Percentiles rank a stretch among this genome's conserved stretches.
Conservation (phyloP, 2,888 invertebrate genomes). For the Andrena praecox region DNA sequence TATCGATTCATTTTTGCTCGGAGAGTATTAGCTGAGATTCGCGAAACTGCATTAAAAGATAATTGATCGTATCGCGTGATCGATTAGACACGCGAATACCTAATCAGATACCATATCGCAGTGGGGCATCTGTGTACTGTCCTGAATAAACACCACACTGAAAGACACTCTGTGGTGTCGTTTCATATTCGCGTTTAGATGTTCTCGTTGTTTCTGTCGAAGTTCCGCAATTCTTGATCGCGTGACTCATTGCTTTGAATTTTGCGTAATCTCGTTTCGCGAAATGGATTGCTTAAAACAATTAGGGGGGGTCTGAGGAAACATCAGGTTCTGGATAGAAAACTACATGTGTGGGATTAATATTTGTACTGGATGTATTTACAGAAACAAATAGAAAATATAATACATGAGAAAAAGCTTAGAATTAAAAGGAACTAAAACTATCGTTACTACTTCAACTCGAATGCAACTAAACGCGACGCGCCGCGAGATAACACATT, state of each 20-base stretch:
- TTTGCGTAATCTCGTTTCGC: neutral
- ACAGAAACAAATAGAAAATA: too few relatives aligned
- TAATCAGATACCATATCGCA: too few relatives aligned
- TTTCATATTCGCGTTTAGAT: neutral
- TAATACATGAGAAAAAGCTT: too few relatives aligned
- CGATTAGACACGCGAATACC: neutral
- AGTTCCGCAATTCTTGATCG: neutral
- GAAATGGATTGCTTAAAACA: neutral
- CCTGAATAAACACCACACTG: neutral
- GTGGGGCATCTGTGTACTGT: neutral
- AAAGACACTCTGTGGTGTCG: neutral
- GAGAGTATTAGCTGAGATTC: neutral
- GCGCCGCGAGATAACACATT: too few relatives aligned
- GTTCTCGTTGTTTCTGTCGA: neutral
- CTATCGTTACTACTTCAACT: too few relatives aligned
- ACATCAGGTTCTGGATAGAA: too few relatives aligned
- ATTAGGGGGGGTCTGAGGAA: too few relatives aligned
- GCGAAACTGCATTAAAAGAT: neutral
- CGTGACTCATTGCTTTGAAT: neutral
- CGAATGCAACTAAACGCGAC: too few relatives aligned
- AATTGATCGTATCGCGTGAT: neutral
- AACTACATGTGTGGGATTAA: too few relatives aligned
- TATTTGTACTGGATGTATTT: too few relatives aligned
- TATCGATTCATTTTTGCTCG: neutral
- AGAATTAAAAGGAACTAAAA: too few relatives aligned